Conservation (phyloP, 2,113 vertebrate species). For the Tiliqua scincoides region DNA sequence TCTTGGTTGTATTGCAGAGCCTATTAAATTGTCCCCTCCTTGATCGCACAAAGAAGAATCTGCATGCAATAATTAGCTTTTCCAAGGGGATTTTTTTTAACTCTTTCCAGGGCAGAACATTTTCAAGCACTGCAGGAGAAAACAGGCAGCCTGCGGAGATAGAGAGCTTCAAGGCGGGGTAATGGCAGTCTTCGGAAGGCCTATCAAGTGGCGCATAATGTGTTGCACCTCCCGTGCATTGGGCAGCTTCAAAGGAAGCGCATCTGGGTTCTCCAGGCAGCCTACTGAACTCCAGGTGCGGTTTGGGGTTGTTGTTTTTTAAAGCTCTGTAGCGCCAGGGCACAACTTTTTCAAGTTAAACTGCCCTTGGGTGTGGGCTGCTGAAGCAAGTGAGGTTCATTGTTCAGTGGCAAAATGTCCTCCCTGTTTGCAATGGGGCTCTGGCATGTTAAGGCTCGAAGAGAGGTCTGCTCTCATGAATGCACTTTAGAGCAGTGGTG, state of each 20-base stretch:
- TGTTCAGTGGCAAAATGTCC: not conserved
- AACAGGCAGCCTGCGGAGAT: constrained; percentile 64
- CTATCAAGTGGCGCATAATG: constrained; percentile 29
- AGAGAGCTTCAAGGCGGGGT: constrained; percentile 52
- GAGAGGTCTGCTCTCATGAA: not conserved
- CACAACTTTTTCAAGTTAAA: constrained; percentile 41
- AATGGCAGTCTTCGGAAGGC: constrained; percentile 52
- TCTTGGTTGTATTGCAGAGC: constrained; percentile 88
- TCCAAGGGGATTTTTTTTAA: constrained; percentile 87
- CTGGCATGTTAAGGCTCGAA: not conserved
- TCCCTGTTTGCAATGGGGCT: not conserved
- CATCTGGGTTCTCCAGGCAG: constrained; percentile 31
- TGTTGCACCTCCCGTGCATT: constrained; percentile 36
- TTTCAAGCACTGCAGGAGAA: constrained; percentile 74
- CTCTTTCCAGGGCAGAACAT: constrained; percentile 77
- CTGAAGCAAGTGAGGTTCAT: not conserved
- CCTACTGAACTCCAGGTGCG: constrained; percentile 34
- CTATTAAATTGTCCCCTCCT: constrained; percentile 89
- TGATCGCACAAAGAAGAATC: constrained; percentile 86
- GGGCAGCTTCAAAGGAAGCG: constrained; percentile 49
- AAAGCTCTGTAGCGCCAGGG: not conserved
- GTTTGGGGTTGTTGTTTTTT: not conserved
- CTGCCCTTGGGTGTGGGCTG: constrained; percentile 10
- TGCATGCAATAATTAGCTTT: constrained; percentile 91
- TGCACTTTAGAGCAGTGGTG: not conserved